Evolutionary conservation across 2,113 vertebrate species (phyloP), one percentile per base, ranked within the genome.

Genomic region (Lutjanus erythropterus): DNA sequence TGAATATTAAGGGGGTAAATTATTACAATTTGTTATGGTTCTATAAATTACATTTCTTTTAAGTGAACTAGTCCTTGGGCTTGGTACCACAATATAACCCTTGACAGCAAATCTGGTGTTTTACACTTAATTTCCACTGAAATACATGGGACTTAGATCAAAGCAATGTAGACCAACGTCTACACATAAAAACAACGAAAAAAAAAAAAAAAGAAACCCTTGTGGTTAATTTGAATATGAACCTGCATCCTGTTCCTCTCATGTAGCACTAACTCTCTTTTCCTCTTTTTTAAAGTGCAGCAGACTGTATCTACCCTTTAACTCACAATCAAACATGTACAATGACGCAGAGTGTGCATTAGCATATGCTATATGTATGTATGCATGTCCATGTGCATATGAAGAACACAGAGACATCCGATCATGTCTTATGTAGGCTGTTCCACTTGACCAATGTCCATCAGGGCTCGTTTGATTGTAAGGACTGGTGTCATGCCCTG

Each of bases 201-300:
- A 9, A 5, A 21, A 31, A 56, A 21, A 35, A 46, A 23, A 4
- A 56, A 23, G 8, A 12, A 33, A 33, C 47, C 0, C 16, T 31
- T 76, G 39, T 61, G 61, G 59, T 71, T 68, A 1, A 80, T 83
- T 64, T 77, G 72, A 52, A 74, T 74, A 71, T 74, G 31, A 87
- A 59, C 72, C 70, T 80, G 79, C 76, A 85, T 83, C 75, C 81
- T 80, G 68, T 81, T 61, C 55, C 19, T 70, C 18, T 75, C 50
- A 44, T 56, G 50, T 16, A 25, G 25, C 61, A 44, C 10, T 7
- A 59, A 59, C 42, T 59, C 55, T 39, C 16, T 5, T 71, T 80
- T 27, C 52, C 56, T 73, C 33, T 68, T 39, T 62, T 84, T 71
- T 49, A 46, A 67, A 9, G 23, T 58, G 42, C 55, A 73, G 23